phyloP scores from a whole-genome alignment of 2,113 vertebrate species.

The Hemichromis elongatus region DNA sequence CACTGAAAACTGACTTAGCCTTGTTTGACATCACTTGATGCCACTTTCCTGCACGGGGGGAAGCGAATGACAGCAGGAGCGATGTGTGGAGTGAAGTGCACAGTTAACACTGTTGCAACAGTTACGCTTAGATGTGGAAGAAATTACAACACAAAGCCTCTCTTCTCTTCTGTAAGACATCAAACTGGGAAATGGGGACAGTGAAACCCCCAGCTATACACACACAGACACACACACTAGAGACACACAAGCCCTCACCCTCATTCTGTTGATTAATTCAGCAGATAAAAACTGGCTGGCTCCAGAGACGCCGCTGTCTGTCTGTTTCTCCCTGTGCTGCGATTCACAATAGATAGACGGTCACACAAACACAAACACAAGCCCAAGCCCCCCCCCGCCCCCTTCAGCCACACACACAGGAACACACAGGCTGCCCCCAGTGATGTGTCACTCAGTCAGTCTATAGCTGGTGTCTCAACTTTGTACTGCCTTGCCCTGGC shows the following conservation, averaged over 20 bases:
- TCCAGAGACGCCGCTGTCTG: conserved; percentile 50
- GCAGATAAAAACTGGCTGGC: conserved; percentile 56
- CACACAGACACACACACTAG: not conserved
- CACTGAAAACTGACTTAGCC: conserved; percentile 1
- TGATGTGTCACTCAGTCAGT: conserved; percentile 63
- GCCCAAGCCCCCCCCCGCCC: no score
- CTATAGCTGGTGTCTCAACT: conserved; percentile 79
- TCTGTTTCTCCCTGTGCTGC: conserved; percentile 25
- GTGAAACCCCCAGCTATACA: conserved; percentile 2
- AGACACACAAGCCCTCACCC: conserved; percentile 21
- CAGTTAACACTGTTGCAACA: not conserved
- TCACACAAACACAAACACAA: conserved; percentile 47
- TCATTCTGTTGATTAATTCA: conserved; percentile 59
- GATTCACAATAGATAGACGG: conserved; percentile 42
- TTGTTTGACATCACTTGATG: conserved; percentile 33
- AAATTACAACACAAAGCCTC: not conserved
- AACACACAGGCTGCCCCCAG: conserved; percentile 31
- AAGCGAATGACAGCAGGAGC: not conserved
- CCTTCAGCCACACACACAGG: not conserved
- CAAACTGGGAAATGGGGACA: conserved; percentile 6
- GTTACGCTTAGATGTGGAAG: not conserved
- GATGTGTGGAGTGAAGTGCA: not conserved
- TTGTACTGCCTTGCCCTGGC: conserved; percentile 80
- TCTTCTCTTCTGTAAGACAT: not conserved
- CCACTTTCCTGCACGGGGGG: not conserved